These are phyloP conservation scores for Amphibalanus amphitrite DNA, from an alignment of 1,140 invertebrate genomes.

Conservation along the genomic window DNA sequence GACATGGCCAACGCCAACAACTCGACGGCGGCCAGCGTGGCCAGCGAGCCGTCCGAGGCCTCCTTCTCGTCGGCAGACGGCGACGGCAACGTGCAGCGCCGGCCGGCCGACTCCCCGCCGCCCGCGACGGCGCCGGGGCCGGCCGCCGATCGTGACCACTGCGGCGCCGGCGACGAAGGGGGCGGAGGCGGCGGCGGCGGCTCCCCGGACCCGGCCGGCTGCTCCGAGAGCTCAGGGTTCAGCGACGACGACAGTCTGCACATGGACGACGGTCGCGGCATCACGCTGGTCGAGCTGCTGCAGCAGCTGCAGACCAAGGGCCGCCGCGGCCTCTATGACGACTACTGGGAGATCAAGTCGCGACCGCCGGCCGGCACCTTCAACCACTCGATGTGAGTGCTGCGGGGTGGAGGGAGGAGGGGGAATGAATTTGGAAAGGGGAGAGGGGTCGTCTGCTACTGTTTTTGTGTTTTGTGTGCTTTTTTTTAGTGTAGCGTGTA, in stretches of 20 bases:
- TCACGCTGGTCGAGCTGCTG: slow-evolving; percentile 56
- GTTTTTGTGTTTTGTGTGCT: too few relatives aligned
- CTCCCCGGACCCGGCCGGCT: slow-evolving; percentile 45
- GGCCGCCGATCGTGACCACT: too few relatives aligned
- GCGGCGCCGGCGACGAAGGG: too few relatives aligned
- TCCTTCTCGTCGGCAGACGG: background rate
- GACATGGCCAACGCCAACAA: background rate
- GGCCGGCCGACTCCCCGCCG: too few relatives aligned
- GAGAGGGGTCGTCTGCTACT: too few relatives aligned
- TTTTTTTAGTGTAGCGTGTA: too few relatives aligned
- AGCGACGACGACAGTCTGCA: slow-evolving; percentile 72
- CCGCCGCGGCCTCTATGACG: slow-evolving; percentile 55
- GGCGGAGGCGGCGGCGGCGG: too few relatives aligned
- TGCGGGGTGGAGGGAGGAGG: too few relatives aligned
- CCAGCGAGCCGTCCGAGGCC: background rate
- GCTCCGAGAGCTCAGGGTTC: slow-evolving; percentile 60
- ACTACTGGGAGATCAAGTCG: slow-evolving; percentile 68
- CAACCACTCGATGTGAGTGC: slow-evolving; percentile 43
- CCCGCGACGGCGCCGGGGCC: too few relatives aligned
- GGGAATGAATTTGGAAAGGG: too few relatives aligned
- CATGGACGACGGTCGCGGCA: slow-evolving; percentile 40
- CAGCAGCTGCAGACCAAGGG: slow-evolving; percentile 52
- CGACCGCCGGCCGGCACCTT: slow-evolving; percentile 68
- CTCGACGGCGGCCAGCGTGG: too few relatives aligned
- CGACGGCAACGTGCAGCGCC: background rate